These are phyloP conservation scores for Tryphoninae sp. DNA, from an alignment of 2,888 invertebrate genomes.

Conservation along the genomic window DNA sequence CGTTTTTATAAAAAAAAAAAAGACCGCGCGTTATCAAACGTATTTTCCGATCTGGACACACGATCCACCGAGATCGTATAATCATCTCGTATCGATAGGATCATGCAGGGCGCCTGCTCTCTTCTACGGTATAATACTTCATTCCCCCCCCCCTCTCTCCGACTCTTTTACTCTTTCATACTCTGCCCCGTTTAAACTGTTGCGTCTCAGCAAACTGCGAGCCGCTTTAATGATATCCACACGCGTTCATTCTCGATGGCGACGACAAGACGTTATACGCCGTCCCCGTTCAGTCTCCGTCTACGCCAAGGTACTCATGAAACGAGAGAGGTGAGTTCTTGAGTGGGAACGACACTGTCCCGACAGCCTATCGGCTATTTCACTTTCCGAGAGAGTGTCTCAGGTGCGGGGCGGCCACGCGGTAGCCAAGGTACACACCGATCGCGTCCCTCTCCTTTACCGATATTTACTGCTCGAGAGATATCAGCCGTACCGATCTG, in stretches of 20 bases:
- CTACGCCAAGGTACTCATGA: conserved; percentile 7
- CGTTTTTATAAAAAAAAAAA: conserved; percentile 1
- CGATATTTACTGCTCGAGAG: conserved; percentile 35
- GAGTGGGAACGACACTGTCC: conserved; percentile 37
- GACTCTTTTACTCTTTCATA: neutral
- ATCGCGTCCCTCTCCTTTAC: conserved; percentile 30
- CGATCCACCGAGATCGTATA: conserved; percentile 41
- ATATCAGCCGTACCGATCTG: conserved; percentile 3
- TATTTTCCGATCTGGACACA: conserved; percentile 28
- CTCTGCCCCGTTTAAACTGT: neutral
- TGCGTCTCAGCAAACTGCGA: neutral
- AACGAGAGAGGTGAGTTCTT: conserved; percentile 5
- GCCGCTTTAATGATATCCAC: conserved; percentile 57
- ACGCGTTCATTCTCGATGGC: conserved; percentile 62
- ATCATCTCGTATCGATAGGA: conserved; percentile 51
- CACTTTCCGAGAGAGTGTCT: conserved; percentile 54
- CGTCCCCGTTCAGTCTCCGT: conserved; percentile 51
- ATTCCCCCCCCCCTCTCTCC: neutral
- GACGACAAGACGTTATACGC: conserved; percentile 58
- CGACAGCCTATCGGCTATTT: conserved; percentile 61
- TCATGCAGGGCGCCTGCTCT: neutral
- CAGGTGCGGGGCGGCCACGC: neutral
- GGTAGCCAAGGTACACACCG: conserved; percentile 1
- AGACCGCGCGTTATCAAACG: neutral
- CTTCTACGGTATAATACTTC: neutral